phyloP scores from a whole-genome alignment of 2,888 invertebrate genomes.

The Acanthosepion esculentum region DNA sequence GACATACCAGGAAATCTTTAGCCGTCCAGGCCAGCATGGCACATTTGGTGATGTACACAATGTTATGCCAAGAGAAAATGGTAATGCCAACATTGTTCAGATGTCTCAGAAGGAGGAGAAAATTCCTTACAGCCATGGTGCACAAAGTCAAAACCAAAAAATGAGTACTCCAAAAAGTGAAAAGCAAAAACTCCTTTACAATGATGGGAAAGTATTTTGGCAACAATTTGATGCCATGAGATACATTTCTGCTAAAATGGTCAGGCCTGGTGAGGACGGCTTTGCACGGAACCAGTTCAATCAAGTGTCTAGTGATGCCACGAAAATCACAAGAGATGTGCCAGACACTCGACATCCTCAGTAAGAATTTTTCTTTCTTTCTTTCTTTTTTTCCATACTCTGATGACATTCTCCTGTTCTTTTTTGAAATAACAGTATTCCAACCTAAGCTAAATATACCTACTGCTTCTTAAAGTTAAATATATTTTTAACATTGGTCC shows the following conservation, averaged over 20 bases:
- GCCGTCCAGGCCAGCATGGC: constrained; percentile 8
- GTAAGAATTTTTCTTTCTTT: constrained; percentile 79
- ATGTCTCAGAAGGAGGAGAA: neutral
- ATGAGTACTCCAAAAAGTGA: neutral
- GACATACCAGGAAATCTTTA: neutral
- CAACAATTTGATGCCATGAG: constrained; percentile 89
- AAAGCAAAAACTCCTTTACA: neutral
- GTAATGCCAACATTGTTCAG: neutral
- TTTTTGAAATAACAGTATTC: neutral
- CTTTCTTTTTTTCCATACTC: neutral
- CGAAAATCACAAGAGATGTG: constrained; percentile 90
- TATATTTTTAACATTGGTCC: neutral
- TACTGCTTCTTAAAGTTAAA: neutral
- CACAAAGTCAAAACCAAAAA: neutral
- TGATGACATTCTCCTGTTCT: neutral
- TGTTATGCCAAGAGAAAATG: constrained; percentile 22
- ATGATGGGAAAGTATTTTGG: constrained; percentile 75
- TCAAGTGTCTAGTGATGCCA: constrained; percentile 92
- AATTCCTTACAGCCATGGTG: neutral
- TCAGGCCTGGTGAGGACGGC: constrained; percentile 88
- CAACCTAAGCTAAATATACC: no score
- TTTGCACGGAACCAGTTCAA: constrained; percentile 96
- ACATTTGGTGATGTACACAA: neutral
- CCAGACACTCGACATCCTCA: constrained; percentile 94
- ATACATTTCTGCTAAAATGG: constrained; percentile 86